phyloP scores from a whole-genome alignment of 2,888 invertebrate genomes.

The Hyles lineata region DNA sequence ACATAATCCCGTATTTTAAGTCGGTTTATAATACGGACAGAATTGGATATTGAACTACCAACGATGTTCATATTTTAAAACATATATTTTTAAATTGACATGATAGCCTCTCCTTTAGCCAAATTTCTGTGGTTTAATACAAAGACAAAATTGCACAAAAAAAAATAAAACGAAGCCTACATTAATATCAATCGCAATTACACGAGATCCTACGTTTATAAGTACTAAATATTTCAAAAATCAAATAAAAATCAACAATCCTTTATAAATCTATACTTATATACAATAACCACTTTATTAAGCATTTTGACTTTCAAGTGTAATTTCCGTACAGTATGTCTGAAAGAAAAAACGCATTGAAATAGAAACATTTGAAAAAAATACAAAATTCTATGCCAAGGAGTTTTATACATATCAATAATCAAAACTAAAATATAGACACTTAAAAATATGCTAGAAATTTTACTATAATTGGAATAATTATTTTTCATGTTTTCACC shows the following conservation, averaged over 20 bases:
- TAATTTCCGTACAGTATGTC: no score
- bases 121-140: no score
- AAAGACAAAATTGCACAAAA: neutral
- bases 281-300: neutral
- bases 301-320: neutral
- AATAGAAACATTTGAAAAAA: neutral
- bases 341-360: no score
- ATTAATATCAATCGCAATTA: constrained; percentile 9
- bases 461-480: no score
- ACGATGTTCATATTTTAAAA: neutral
- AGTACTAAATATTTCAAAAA: constrained; percentile 21
- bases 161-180: constrained; percentile 1
- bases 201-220: constrained; percentile 18
- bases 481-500: no score
- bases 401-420: no score
- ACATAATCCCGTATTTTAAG: no score
- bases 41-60: no score
- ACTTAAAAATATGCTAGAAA: no score
- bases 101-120: neutral
- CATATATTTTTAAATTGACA: no score
- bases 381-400: neutral
- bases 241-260: constrained; percentile 20
- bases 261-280: constrained; percentile 5
- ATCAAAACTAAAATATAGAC: no score
- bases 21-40: no score